Evolutionary conservation across 1,140 invertebrate genomes (phyloP), one percentile per base, ranked within the genome.

Genomic region (Kradibia gibbosae): DNA sequence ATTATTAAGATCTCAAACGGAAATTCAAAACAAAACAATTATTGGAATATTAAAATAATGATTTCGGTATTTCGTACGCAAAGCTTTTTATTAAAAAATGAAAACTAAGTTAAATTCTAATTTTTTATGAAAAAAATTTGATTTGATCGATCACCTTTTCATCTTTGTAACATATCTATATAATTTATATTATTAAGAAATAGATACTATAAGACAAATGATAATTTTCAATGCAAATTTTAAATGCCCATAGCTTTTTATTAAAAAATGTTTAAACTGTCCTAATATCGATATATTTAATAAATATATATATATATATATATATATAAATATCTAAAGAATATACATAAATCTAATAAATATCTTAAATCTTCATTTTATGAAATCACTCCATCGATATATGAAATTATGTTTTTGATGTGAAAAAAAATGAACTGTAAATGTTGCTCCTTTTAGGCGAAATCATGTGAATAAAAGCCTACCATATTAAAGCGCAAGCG

Each of bases 401-500:
- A 39, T 8, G 48, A 77, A 65, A 45, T 42, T 57, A 75, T 39
- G 31, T 57, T n/a, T 42, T 28, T 0, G 11, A 72, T 53, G 42
- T 55, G 55, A n/a, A 62, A 81, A 70, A 39, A 70, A 36, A 78
- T 57, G 28, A n/a, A 20, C 15, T 53, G 34, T 45, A 78, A 50
- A 39, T 65, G 60, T 65, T 25, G 11, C 31, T 67, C 13, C 48
- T 67, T 45, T 71, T 39, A 79, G 25, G n/a, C n/a, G 22, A 79
- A 67, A 50, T 28, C 17, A 62, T 62, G 60, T 60, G 50, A 17
- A 77, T 62, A 39, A 79, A 79, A 79, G 0, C 65, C 62, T 60
- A 80, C 50, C 78, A 42, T 31, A 73, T 48, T 25, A 65, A 79
- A 80, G 31, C 17, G 17, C 22, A 42, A 22, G 34, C 31, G 25